Evolutionary conservation across 2,797 vertebrate genomes (phyloP).

Genomic region (Sebastes nivosus): DNA sequence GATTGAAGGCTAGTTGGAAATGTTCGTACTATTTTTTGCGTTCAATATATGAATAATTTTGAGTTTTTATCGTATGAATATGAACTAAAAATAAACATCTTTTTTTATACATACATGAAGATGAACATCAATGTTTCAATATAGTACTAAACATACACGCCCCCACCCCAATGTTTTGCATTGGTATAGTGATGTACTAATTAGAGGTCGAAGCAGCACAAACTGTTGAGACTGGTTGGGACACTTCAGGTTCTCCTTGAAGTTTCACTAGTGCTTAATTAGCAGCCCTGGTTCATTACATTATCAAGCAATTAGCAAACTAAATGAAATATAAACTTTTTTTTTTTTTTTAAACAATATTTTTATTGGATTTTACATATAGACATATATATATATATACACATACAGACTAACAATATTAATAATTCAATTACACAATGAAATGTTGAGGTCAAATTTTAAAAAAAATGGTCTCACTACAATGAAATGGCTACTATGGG

Average conservation of each 20-base stretch:
- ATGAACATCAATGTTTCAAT: neutral
- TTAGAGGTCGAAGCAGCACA: conserved; percentile 24
- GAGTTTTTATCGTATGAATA: accelerated
- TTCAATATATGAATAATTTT: accelerated
- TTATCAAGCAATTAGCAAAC: too few relatives aligned
- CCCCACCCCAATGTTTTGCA: neutral
- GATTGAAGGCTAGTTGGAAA: accelerated
- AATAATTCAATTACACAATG: too few relatives aligned
- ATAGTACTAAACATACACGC: accelerated
- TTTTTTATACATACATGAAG: accelerated
- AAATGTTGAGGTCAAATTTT: too few relatives aligned
- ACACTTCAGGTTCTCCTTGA: neutral
- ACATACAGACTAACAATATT: too few relatives aligned
- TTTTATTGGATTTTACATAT: too few relatives aligned
- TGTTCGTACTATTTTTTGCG: accelerated
- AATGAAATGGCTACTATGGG: too few relatives aligned
- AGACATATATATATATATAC: too few relatives aligned
- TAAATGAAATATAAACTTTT: too few relatives aligned
- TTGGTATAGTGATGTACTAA: conserved; percentile 25
- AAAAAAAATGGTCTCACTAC: too few relatives aligned
- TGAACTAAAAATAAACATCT: accelerated
- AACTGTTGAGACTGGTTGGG: neutral
- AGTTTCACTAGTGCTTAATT: neutral
- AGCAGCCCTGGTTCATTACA: too few relatives aligned
- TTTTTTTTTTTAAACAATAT: too few relatives aligned